Percentiles rank a stretch among this genome's conserved stretches.
These are phyloP conservation scores for Chaenogobius annularis DNA, from an alignment of 2,113 vertebrate genomes.

Conservation along the genomic window DNA sequence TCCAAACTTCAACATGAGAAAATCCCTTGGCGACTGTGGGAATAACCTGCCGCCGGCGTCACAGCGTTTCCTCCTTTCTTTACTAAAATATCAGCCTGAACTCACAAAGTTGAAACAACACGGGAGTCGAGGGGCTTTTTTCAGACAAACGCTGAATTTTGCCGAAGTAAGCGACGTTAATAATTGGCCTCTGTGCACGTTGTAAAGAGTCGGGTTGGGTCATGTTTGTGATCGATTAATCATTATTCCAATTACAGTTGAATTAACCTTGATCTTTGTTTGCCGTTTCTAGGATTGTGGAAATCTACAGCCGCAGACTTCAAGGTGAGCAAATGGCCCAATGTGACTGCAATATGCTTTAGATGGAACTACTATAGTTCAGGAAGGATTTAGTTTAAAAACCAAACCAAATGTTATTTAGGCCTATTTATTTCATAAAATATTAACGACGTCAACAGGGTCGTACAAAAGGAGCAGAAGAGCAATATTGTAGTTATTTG, in stretches of 20 bases:
- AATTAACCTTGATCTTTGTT: constrained; percentile 15
- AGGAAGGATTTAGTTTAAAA: no score
- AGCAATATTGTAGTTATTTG: no score
- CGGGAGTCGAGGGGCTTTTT: constrained; percentile 1
- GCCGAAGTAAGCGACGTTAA: constrained; percentile 35
- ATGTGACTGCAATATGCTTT: neutral
- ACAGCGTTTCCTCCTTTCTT: constrained; percentile 45
- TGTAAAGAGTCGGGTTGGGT: constrained; percentile 9
- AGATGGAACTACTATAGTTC: neutral
- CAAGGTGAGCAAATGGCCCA: constrained; percentile 71
- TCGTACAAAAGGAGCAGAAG: no score
- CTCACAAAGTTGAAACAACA: constrained; percentile 15
- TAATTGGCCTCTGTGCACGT: constrained; percentile 44
- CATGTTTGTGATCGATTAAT: constrained; percentile 54
- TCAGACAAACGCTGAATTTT: constrained; percentile 9
- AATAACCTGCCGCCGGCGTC: constrained; percentile 56
- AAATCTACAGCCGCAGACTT: constrained; percentile 83
- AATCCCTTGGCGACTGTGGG: constrained; percentile 65
- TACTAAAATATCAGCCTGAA: constrained; percentile 40
- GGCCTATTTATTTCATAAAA: no score
- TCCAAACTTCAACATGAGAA: constrained; percentile 64
- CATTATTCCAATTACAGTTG: constrained; percentile 31
- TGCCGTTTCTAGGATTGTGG: constrained; percentile 77
- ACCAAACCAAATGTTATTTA: no score
- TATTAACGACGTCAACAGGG: no score